Evolutionary conservation across 1,140 invertebrate genomes (phyloP).

Genomic region (Ruditapes philippinarum): DNA sequence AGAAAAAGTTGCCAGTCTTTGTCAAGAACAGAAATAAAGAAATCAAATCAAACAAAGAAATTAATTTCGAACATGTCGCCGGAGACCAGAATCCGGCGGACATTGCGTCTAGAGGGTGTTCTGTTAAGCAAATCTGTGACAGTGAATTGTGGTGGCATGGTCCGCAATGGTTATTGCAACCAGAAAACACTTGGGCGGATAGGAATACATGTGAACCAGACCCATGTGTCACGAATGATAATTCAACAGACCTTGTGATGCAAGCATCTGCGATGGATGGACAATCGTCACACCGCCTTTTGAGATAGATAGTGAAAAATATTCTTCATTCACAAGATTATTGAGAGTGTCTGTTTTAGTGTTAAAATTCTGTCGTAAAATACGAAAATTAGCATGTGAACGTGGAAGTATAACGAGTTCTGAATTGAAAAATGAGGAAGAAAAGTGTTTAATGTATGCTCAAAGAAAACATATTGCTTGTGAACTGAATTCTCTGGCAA

Average conservation of each 20-base stretch:
- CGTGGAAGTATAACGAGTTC: neutral
- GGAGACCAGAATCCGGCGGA: conserved; percentile 20
- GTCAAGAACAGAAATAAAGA: conserved; percentile 15
- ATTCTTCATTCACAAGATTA: conserved; percentile 47
- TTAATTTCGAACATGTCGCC: neutral
- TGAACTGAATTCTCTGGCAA: too few relatives aligned
- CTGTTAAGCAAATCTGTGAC: neutral
- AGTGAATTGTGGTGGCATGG: conserved; percentile 38
- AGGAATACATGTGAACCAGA: neutral
- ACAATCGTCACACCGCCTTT: neutral
- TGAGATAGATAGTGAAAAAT: neutral
- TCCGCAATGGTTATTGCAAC: neutral
- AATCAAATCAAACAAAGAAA: neutral
- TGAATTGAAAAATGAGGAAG: too few relatives aligned
- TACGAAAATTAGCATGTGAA: neutral
- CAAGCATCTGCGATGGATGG: neutral
- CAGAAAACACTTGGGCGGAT: neutral
- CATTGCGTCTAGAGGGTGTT: neutral
- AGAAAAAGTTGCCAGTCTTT: conserved; percentile 14
- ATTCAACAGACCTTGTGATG: neutral
- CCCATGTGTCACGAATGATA: neutral
- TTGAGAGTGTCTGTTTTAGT: neutral
- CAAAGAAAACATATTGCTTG: too few relatives aligned
- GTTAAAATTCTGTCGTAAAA: neutral
- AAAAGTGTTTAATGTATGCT: too few relatives aligned